Conservation (phyloP, 2,888 invertebrate species). For the Ferrisia virgata region DNA sequence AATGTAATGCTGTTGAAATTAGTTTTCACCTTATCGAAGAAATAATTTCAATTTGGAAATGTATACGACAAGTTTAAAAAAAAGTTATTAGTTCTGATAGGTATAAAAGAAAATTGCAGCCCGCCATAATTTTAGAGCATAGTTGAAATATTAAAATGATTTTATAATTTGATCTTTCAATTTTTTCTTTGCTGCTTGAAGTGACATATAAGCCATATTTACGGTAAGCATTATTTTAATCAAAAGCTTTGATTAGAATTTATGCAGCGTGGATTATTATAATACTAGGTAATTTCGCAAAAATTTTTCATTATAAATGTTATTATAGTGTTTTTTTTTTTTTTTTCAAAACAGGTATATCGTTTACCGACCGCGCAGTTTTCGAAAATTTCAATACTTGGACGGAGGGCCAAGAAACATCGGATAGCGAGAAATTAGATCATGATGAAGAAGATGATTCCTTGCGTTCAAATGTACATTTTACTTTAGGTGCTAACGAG, state of each 20-base stretch:
- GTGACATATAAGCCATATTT: slow-evolving; percentile 27
- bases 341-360: slow-evolving; percentile 48
- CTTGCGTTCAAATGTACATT: slow-evolving; percentile 53
- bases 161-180: background rate
- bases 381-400: slow-evolving; percentile 48
- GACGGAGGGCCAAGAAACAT: slow-evolving; percentile 50
- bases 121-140: background rate
- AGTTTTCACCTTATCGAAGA: background rate
- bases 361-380: slow-evolving; percentile 48
- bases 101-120: background rate
- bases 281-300: background rate
- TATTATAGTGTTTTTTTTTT: slow-evolving; percentile 12
- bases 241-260: background rate
- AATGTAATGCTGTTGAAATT: slow-evolving; percentile 24
- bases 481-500: slow-evolving; percentile 53
- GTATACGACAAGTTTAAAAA: background rate
- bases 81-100: background rate
- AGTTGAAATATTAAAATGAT: background rate
- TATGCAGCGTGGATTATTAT: background rate
- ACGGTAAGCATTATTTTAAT: slow-evolving; percentile 34
- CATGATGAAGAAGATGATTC: slow-evolving; percentile 49
- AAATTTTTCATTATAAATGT: background rate
- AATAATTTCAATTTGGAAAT: background rate
- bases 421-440: slow-evolving; percentile 51
- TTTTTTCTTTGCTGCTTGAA: slow-evolving; percentile 41